phyloP scores from a whole-genome alignment of 2,888 invertebrate species.

The Eumerus sabulonum region DNA sequence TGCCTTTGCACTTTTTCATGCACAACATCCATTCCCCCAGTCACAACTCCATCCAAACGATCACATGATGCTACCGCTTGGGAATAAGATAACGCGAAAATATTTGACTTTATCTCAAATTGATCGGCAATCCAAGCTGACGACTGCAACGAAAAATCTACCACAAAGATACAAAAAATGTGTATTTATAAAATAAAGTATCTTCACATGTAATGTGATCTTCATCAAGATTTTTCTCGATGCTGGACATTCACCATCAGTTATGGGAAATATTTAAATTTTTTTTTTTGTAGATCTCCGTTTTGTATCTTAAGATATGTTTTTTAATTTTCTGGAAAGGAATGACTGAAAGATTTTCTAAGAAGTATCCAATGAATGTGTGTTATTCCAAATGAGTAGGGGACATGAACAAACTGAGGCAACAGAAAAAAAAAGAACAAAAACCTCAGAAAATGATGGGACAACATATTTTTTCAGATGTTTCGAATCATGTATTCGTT shows the following conservation, averaged over 20 bases:
- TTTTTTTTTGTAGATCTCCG: conserved; percentile 1
- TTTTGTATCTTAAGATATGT: neutral
- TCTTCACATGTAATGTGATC: conserved; percentile 57
- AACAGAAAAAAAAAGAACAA: conserved; percentile 16
- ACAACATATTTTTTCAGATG: conserved; percentile 66
- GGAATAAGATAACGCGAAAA: conserved; percentile 40
- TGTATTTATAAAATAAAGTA: conserved; percentile 5
- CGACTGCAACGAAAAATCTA: too few relatives aligned
- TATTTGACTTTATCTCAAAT: conserved; percentile 44
- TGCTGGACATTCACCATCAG: conserved; percentile 28
- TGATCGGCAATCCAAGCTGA: conserved; percentile 25
- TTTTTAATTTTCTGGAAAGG: conserved; percentile 8
- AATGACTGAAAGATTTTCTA: conserved; percentile 50
- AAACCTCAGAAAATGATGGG: conserved; percentile 40
- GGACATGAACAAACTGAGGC: neutral
- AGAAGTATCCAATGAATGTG: conserved; percentile 27
- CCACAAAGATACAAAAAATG: neutral
- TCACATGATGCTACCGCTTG: too few relatives aligned
- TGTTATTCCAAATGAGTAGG: too few relatives aligned
- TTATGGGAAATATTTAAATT: conserved; percentile 51
- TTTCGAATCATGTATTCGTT: conserved; percentile 57
- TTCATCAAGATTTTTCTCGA: conserved; percentile 54
- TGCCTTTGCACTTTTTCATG: too few relatives aligned
- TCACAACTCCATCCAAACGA: neutral
- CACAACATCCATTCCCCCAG: conserved; percentile 2